A percentile compares a stretch with the other conserved stretches of the same genome.
phyloP scores from a whole-genome alignment of 2,888 invertebrate species.

The Erynnis tages region DNA sequence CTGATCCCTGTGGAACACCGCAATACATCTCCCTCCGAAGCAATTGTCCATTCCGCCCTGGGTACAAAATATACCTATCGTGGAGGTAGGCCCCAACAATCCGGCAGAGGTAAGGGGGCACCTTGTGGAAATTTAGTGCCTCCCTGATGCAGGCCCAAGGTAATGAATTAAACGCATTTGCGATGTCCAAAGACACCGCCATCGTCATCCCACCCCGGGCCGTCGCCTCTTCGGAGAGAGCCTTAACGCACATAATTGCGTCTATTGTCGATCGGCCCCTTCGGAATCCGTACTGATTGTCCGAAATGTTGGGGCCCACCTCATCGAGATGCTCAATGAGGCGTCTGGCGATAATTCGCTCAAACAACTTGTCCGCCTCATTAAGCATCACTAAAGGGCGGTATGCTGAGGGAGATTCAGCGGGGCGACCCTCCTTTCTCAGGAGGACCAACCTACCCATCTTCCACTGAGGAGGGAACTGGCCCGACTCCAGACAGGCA shows the following conservation, averaged over 20 bases:
- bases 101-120: not conserved
- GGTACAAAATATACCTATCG: not conserved
- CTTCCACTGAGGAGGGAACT: slow-evolving; percentile 27
- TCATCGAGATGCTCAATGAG: slow-evolving; percentile 2
- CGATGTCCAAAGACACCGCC: slow-evolving; percentile 33
- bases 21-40: not conserved
- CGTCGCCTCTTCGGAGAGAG: not conserved
- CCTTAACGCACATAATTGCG: not conserved
- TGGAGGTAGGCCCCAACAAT: not conserved
- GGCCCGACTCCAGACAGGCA: slow-evolving; percentile 23
- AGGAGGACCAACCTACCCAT: slow-evolving; percentile 21
- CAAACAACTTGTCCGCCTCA: slow-evolving; percentile 26
- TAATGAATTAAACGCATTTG: slow-evolving; percentile 33
- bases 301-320: slow-evolving; percentile 8
- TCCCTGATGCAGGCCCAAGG: slow-evolving; percentile 19
- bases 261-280: slow-evolving; percentile 7
- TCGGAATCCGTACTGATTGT: slow-evolving; percentile 17
- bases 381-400: slow-evolving; percentile 29
- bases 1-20: slow-evolving; percentile 22
- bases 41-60: not conserved
- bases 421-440: slow-evolving; percentile 9
- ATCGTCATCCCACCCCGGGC: slow-evolving; percentile 22
- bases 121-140: not conserved
- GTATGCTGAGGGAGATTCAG: slow-evolving; percentile 12
- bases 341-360: slow-evolving; percentile 22